Conservation (phyloP, 1,140 invertebrate species). For the Micrasema longulum region DNA sequence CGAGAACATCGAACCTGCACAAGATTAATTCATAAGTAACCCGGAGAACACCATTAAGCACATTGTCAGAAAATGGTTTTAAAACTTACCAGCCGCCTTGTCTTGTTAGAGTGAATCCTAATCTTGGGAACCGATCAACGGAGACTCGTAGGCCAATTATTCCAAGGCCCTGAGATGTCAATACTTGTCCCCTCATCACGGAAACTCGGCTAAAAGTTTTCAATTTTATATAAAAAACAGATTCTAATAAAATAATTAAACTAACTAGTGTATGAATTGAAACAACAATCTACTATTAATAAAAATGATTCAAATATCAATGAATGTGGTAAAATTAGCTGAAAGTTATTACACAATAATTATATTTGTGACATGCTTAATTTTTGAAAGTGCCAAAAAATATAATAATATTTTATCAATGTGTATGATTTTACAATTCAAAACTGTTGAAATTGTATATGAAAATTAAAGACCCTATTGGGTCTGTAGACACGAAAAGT, state of each 20-base stretch:
- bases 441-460: too few species aligned
- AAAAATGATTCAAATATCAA: background rate
- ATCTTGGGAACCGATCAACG: slow-evolving; percentile 91
- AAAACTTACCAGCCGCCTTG: slow-evolving; percentile 92
- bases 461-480: too few species aligned
- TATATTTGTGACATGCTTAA: slow-evolving; percentile 27
- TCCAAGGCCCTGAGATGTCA: slow-evolving; percentile 92
- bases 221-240: slow-evolving; percentile 32
- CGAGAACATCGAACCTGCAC: slow-evolving; percentile 95
- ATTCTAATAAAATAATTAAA: slow-evolving; percentile 4
- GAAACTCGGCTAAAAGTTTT: slow-evolving; percentile 88
- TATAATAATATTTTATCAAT: too few species aligned
- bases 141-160: slow-evolving; percentile 97
- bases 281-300: slow-evolving; percentile 1
- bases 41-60: background rate
- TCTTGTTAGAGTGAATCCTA: slow-evolving; percentile 95
- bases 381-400: slow-evolving; percentile 17
- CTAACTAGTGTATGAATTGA: background rate
- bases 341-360: too few species aligned
- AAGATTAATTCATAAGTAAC: background rate
- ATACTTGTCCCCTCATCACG: slow-evolving; percentile 96
- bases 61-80: background rate
- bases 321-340: slow-evolving; percentile 3
- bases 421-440: too few species aligned
- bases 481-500: too few species aligned